Evolutionary conservation across 1,140 invertebrate species (phyloP), one percentile per base, ranked within the genome.

Genomic region (Drosophila ambigua): DNA sequence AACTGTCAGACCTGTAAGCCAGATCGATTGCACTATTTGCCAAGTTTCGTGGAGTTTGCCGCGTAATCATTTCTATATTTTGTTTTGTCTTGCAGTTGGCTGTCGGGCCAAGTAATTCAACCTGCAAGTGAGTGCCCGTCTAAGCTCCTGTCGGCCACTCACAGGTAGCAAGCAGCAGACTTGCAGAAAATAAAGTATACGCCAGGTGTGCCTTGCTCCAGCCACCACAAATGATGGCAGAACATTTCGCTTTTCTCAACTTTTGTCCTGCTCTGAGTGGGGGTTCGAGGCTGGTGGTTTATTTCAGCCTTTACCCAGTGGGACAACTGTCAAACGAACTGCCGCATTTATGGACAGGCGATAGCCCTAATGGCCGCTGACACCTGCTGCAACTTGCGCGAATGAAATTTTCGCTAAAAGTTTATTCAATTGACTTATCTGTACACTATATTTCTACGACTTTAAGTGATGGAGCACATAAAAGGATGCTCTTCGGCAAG

Each of bases 291-390:
- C 46, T n/a, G 49, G 16, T 74, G 52, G 26, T 43, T 57, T 46
- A 20, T 57, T 58, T 24, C 23, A 67, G 46, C 39, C 28, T 44
- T 54, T n/a, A 15, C 35, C 46, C 15, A 48, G n/a, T 23, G n/a
- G 39, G 41, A 41, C 65, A 76, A 57, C 71, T 75, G 58, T 46
- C 64, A 51, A 52, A 41, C 28, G 26, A 44, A 23, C 45, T 41
- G 15, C 44, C 28, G 28, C 46, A 9, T 58, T 74, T 50, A 71
- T 75, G 72, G 53, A 51, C 20, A 48, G 65, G 48, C 49, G 57
- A 51, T 83, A 62, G 65, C 43, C 63, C 39, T 84, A 84, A 84
- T 72, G 58, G 64, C 45, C 58, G 52, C 67, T 72, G 79, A 79
- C 80, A 83, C 71, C 79, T 84, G 79, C 57, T 65, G 39, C 66